phyloP scores from a whole-genome alignment of 2,797 vertebrate genomes.

The Lycodopsis pacificus region DNA sequence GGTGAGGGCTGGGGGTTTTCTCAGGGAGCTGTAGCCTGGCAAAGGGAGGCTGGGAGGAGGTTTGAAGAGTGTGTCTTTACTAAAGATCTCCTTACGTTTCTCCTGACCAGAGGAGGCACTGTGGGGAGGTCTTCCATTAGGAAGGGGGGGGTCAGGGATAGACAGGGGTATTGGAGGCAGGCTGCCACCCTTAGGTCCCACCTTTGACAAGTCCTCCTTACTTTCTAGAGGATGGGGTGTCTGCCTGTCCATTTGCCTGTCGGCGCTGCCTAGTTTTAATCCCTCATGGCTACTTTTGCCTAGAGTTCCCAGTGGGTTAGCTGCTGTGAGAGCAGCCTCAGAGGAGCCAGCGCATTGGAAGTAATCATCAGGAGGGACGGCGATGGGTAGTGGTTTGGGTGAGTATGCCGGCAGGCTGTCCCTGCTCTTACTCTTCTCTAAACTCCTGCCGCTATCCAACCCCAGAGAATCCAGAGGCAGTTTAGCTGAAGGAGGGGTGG shows the following conservation, averaged over 20 bases:
- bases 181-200: conserved; percentile 85
- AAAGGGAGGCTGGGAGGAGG: conserved; percentile 90
- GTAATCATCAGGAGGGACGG: conserved; percentile 87
- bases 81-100: conserved; percentile 96
- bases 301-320: conserved; percentile 89
- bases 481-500: conserved; percentile 86
- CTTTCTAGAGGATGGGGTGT: conserved; percentile 87
- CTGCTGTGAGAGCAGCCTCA: conserved; percentile 89
- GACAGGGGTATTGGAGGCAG: conserved; percentile 83
- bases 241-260: conserved; percentile 84
- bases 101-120: conserved; percentile 90
- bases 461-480: conserved; percentile 87
- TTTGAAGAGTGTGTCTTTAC: conserved; percentile 96
- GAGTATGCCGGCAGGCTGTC: conserved; percentile 90
- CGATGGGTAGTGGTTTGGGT: conserved; percentile 82
- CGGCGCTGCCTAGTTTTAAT: conserved; percentile 87
- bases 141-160: conserved; percentile 84
- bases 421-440: conserved; percentile 91
- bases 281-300: conserved; percentile 90
- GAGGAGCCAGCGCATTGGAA: conserved; percentile 93
- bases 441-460: conserved; percentile 79
- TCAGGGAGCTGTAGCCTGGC: conserved; percentile 89
- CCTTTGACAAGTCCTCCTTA: conserved; percentile 88
- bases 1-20: conserved; percentile 77
- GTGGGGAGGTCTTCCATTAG: conserved; percentile 90